Evolutionary conservation across 2,797 vertebrate species (phyloP).

Genomic region (Chiroxiphia lanceolata): DNA sequence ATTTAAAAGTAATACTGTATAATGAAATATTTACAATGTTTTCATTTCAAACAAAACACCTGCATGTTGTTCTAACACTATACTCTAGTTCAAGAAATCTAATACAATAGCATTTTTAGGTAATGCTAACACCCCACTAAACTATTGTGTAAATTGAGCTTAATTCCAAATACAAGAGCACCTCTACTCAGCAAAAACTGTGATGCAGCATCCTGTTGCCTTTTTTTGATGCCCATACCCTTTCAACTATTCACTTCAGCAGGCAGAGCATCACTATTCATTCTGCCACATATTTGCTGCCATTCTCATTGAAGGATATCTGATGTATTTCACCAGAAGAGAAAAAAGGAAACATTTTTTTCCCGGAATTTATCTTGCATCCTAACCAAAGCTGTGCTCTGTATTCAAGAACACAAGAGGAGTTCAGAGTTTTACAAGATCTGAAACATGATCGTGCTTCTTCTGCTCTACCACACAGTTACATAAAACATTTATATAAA

Average conservation of each 20-base stretch:
- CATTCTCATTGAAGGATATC: background rate
- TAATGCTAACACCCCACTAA: background rate
- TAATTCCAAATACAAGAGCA: background rate
- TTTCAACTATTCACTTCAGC: background rate
- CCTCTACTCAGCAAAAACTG: background rate
- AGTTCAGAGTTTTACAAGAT: background rate
- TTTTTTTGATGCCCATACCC: background rate
- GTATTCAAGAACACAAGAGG: background rate
- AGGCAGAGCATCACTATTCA: background rate
- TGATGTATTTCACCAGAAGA: background rate
- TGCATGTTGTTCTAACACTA: background rate
- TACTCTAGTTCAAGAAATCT: background rate
- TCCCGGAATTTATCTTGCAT: background rate
- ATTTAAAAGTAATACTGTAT: background rate
- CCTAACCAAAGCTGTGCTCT: background rate
- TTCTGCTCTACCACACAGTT: background rate
- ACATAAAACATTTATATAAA: background rate
- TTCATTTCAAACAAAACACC: background rate
- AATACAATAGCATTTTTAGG: background rate
- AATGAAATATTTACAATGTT: background rate
- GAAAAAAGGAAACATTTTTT: background rate
- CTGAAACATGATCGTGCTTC: background rate
- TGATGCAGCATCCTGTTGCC: background rate
- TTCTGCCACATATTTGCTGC: background rate
- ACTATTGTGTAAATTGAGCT: accelerated